phyloP scores from a whole-genome alignment of 2,113 vertebrate species.

The Cryptotis parvus region DNA sequence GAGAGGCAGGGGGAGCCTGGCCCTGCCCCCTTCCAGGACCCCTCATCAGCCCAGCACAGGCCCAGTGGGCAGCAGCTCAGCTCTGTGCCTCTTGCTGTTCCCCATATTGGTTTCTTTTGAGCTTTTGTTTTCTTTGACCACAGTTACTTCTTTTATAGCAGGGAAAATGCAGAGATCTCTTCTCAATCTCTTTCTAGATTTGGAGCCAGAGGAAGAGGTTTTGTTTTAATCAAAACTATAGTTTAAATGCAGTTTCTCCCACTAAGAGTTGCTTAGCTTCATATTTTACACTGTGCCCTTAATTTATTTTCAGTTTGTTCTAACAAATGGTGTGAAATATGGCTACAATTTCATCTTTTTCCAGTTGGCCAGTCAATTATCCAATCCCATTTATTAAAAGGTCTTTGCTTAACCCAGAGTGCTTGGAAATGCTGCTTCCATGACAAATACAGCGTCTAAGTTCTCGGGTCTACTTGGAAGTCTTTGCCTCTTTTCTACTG shows the following conservation, averaged over 20 bases:
- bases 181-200: not conserved
- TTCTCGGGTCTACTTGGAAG: too few relatives aligned
- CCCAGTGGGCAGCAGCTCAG: too few relatives aligned
- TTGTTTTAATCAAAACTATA: not conserved
- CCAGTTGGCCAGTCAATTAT: constrained; percentile 46
- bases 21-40: too few relatives aligned
- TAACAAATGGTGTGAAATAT: constrained; percentile 1
- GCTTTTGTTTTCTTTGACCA: not conserved
- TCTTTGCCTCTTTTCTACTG: not conserved
- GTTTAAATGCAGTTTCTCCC: not conserved
- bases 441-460: not conserved
- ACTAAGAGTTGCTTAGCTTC: not conserved
- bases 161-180: not conserved
- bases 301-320: constrained; percentile 3
- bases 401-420: not conserved
- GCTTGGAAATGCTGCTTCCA: not conserved
- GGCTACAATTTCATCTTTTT: constrained; percentile 47
- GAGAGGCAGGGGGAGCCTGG: too few relatives aligned
- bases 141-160: not conserved
- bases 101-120: not conserved
- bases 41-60: too few relatives aligned
- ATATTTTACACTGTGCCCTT: not conserved
- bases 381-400: constrained; percentile 46
- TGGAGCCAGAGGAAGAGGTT: not conserved
- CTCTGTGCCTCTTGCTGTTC: too few relatives aligned